Evolutionary conservation across 2,888 invertebrate genomes (phyloP).

Genomic region (Nymphalis polychloros): DNA sequence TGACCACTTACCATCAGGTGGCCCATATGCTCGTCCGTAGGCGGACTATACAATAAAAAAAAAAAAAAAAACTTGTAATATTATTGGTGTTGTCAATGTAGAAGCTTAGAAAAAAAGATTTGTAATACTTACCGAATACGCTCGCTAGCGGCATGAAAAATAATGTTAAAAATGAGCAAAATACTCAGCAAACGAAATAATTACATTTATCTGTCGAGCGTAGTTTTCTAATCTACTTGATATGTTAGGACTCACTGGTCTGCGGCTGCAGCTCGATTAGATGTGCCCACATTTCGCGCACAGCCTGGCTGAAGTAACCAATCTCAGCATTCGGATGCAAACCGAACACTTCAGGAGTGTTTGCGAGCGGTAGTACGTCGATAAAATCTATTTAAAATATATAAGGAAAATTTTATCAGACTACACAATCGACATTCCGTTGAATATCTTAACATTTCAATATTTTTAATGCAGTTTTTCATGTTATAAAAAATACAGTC

Average conservation of each 20-base stretch:
- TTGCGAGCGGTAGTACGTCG: slow-evolving; percentile 90
- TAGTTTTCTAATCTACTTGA: background rate
- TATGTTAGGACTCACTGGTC: slow-evolving; percentile 82
- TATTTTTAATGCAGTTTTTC: too few species aligned
- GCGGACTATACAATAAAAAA: too few species aligned
- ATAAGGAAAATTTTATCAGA: too few species aligned
- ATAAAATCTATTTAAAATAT: slow-evolving; percentile 83
- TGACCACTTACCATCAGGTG: too few species aligned
- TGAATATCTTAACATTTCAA: too few species aligned
- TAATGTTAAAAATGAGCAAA: background rate
- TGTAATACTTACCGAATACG: slow-evolving; percentile 51
- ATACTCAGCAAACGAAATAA: background rate
- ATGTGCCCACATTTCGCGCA: slow-evolving; percentile 92
- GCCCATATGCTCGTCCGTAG: too few species aligned
- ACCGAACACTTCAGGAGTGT: slow-evolving; percentile 95
- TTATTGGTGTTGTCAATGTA: slow-evolving; percentile 7
- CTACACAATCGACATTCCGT: too few species aligned
- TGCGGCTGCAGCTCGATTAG: slow-evolving; percentile 95
- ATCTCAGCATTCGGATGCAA: slow-evolving; percentile 97
- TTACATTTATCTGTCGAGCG: too few species aligned
- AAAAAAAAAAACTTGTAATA: too few species aligned
- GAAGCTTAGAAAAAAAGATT: slow-evolving; percentile 1
- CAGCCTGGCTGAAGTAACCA: slow-evolving; percentile 94
- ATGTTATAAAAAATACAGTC: too few species aligned
- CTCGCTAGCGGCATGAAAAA: slow-evolving; percentile 55